Evolutionary conservation across 2,888 invertebrate genomes (phyloP), one percentile per base, ranked within the genome.

Genomic region (Brachynemurus nebulosus): DNA sequence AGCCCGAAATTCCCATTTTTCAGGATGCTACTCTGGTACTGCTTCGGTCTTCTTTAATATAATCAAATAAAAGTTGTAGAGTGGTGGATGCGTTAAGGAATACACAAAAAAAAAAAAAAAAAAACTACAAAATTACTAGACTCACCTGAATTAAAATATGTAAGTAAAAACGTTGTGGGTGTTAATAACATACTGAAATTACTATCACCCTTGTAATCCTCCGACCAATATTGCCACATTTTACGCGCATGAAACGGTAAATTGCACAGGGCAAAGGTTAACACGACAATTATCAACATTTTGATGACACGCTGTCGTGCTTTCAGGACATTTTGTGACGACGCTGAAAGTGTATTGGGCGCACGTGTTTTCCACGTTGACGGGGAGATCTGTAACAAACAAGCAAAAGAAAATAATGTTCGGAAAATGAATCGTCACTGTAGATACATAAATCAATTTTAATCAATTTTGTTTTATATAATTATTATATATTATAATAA

Each of bases 191-290:
- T 78, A 57, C 83, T 81, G 59, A 86, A 82, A 57, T 80, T 76
- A 48, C 80, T 77, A 54, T 76, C 72, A 48, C 82, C 83, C 51
- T 76, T 70, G 62, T 80, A 81, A 46, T 54, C 53, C 8, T 55
- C 48, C 23, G 62, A 62, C 84, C 84, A 88, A 63, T 85, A 82
- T 59, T 85, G 83, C 83, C 88, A 86, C 72, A 88, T 77, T 60
- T 86, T 86, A 27, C 90, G 72, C 1, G 82, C 84, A 65, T 92
- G 91, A 65, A 86, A 85, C 1, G 92, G 92, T 48, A 92, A 67
- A 63, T 91, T 89, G 67, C 91, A 90, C 27, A 90, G 59, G 12
- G 90, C 89, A 64, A 92, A 93, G 42, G 86, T 82, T 51, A 86
- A 71, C 40, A 92, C 90, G 39, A 93, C 85, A 20, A 86, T 81